phyloP scores from a whole-genome alignment of 2,888 invertebrate genomes.

The Deilephila porcellus region DNA sequence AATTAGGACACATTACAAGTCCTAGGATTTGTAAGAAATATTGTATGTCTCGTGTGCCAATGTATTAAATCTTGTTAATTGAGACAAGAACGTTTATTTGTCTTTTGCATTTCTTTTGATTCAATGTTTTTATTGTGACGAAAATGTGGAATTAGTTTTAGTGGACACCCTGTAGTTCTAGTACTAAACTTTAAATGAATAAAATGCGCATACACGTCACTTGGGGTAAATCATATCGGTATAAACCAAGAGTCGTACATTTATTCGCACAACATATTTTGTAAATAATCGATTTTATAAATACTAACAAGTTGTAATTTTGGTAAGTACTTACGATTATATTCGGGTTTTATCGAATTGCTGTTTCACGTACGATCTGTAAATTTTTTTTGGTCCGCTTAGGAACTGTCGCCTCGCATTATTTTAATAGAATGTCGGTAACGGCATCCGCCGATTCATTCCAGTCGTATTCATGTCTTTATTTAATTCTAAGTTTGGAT shows the following conservation, averaged over 20 bases:
- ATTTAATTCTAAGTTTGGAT: neutral
- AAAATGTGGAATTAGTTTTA: too few relatives aligned
- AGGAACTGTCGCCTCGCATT: constrained; percentile 74
- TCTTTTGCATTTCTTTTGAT: too few relatives aligned
- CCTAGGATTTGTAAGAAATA: neutral
- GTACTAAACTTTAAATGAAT: constrained; percentile 2
- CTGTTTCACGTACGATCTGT: constrained; percentile 32
- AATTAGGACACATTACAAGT: neutral
- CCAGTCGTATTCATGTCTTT: constrained; percentile 52
- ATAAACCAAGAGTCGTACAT: constrained; percentile 32
- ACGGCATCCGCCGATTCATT: constrained; percentile 65
- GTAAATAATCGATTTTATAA: constrained; percentile 63
- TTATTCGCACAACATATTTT: constrained; percentile 58
- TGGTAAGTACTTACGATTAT: constrained; percentile 74
- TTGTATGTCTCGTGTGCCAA: neutral
- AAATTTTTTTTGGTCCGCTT: constrained; percentile 43
- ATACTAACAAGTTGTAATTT: constrained; percentile 62
- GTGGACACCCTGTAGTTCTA: constrained; percentile 22
- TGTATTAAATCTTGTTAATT: constrained; percentile 1
- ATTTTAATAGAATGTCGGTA: constrained; percentile 55
- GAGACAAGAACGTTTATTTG: neutral
- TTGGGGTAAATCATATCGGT: constrained; percentile 19
- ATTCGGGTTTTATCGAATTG: constrained; percentile 49
- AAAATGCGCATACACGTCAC: neutral
- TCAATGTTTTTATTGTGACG: too few relatives aligned